These are phyloP conservation scores for Bubalus kerabau DNA, from an alignment of 2,113 vertebrate genomes.

Conservation along the genomic window DNA sequence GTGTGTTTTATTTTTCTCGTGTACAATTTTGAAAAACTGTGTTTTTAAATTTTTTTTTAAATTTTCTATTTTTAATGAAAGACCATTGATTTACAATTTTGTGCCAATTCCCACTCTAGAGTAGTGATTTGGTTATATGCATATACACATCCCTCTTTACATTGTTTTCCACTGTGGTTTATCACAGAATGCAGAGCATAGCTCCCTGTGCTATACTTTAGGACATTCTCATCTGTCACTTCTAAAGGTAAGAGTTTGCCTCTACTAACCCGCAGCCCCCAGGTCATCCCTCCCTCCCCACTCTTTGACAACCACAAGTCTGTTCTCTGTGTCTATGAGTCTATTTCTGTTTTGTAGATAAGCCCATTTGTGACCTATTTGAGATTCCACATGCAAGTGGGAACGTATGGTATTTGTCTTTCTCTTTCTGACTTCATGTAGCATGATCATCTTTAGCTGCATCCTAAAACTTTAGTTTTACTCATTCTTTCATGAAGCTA, in stretches of 20 bases:
- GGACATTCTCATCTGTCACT: background rate
- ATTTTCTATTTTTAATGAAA: background rate
- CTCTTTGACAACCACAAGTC: background rate
- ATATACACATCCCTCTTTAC: background rate
- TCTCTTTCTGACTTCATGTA: background rate
- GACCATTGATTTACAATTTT: background rate
- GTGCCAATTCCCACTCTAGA: background rate
- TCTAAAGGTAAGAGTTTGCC: background rate
- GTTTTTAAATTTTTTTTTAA: background rate
- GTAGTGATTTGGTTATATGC: background rate
- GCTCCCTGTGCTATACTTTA: background rate
- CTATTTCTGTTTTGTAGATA: background rate
- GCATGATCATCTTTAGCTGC: background rate
- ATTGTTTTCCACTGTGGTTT: background rate
- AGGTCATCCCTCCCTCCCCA: background rate
- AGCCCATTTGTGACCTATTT: background rate
- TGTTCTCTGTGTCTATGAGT: background rate
- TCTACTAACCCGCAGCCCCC: accelerated
- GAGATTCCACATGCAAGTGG: background rate
- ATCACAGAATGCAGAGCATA: background rate
- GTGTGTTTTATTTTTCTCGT: background rate
- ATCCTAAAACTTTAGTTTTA: background rate
- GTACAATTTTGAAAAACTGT: background rate
- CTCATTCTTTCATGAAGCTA: background rate
- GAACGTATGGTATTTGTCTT: background rate